These are phyloP conservation scores for Astropecten irregularis DNA, from an alignment of 53 echinoderm and acorn worm species.

Conservation along the genomic window DNA sequence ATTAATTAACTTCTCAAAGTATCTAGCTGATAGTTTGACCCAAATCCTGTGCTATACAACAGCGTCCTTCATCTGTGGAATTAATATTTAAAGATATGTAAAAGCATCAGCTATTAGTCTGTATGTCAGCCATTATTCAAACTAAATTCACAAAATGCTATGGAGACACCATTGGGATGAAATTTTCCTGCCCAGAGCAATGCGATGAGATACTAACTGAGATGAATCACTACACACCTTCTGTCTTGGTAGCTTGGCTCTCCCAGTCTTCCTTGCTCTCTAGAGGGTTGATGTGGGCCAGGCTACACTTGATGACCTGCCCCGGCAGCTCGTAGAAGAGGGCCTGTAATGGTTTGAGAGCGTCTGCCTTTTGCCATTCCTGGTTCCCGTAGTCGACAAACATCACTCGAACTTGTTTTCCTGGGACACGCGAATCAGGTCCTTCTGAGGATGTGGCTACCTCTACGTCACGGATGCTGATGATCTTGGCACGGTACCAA, in stretches of 20 bases:
- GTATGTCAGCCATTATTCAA: no score
- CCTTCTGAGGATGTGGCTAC: neutral
- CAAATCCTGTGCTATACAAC: no score
- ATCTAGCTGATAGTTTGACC: no score
- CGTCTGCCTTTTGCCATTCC: slow-evolving; percentile 69
- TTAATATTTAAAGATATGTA: no score
- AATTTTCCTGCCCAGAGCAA: no score
- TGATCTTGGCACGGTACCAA: slow-evolving; percentile 82
- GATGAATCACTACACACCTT: no score
- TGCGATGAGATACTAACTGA: no score
- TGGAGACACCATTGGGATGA: no score
- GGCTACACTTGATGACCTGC: slow-evolving; percentile 75
- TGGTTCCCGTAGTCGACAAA: slow-evolving; percentile 95
- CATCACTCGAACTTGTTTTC: slow-evolving; percentile 42
- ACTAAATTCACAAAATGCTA: no score
- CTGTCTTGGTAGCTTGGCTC: neutral
- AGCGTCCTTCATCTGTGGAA: no score
- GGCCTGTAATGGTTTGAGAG: slow-evolving; percentile 58
- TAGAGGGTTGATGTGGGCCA: slow-evolving; percentile 61
- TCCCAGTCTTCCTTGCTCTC: neutral
- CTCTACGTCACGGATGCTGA: slow-evolving; percentile 30
- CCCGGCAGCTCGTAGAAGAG: slow-evolving; percentile 74
- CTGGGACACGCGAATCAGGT: neutral
- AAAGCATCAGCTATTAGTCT: no score
- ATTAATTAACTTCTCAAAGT: no score